Evolutionary conservation across 2,888 invertebrate genomes (phyloP), one percentile per base, ranked within the genome.

Genomic region (Dasypolia templi): DNA sequence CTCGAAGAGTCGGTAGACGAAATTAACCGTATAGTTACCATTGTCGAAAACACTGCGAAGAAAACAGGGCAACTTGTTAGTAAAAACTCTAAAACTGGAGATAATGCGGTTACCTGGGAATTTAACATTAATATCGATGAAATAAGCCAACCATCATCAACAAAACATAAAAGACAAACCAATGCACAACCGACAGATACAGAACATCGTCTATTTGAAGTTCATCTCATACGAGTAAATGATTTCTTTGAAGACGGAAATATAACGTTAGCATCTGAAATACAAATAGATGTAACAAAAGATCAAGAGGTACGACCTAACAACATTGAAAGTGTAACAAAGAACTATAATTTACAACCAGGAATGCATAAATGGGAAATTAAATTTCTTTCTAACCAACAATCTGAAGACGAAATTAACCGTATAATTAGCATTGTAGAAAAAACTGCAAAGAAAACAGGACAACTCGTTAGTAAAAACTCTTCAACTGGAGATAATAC

Each of bases 331-430:
- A 26, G 1, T 17, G 44, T 12, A 11, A 39, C 39, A 22, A 44
- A 17, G 3, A 14, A 44, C 2, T 32, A 32, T 17, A 0, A 58
- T 9, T 51, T 59, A 39, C 3, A 11, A 68, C 68, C 77, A n/a
- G 68, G 78, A 5, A 39, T 44, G 29, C 58, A 75, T 35, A 77
- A 29, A 77, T 59, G 75, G 78, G 59, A 68, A 46, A 17, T 75
- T 1, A 75, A 29, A 17, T 39, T 76, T 39, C 1, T 2, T 0
- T 3, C n/a, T 4, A 77, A 17, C 12, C 2, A 3, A 2, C 26
- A 44, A 44, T 14, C 69, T 11, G 3, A 0, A 14, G n/a, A 53
- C 1, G 59, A 77, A 51, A 68, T 22, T 3, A 11, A 39, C 29
- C 51, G 22, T 5, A 14, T 61, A 14, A 0, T 61, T 9, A 3